Evolutionary conservation across 1,140 invertebrate species (phyloP), one percentile per base, ranked within the genome.

Genomic region (Drosophila murphyi): DNA sequence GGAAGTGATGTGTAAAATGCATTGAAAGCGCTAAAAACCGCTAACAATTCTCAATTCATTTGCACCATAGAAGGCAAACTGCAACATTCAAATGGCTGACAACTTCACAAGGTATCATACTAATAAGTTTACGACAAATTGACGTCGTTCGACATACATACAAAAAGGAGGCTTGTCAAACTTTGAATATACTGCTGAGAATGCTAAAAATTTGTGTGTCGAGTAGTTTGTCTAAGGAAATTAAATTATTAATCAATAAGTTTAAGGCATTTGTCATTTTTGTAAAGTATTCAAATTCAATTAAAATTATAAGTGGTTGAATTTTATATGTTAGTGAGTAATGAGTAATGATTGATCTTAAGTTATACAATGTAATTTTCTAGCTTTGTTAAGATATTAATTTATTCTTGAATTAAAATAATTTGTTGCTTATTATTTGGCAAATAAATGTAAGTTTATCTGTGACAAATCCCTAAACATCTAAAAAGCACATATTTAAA

Each of bases 81-180:
- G 31, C 12, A 41, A 63, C 50, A 41, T 41, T 35, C 7, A 45
- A 50, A 63, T 47, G 37, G 54, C 59, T 71, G 82, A 86, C 82
- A 86, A 69, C 67, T 76, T 62, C 34, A 55, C 55, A 62, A 55
- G 55, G 39, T 65, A 62, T 68, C 79, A 86, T 86, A 87, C 76
- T 82, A 87, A 87, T 82, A 72, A 61, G 63, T 77, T 59, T 7
- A 45, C 68, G 83, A 77, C 82, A 87, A 87, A 88, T 87, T 81
- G 76, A 51, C 56, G 51, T 45, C 73, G 35, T 59, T 10, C 60
- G 54, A 39, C 37, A 57, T 56, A 48, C 31, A n/a, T 29, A 32
- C 35, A 47, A 57, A 52, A 63, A 10, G 31, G 65, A 50, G 70
- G 70, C 70, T 20, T 65, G 70, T 72, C 65, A 60, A 50, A 41